Conservation (phyloP, 2,797 vertebrate genomes). For the Rhabdophis nuchalis region DNA sequence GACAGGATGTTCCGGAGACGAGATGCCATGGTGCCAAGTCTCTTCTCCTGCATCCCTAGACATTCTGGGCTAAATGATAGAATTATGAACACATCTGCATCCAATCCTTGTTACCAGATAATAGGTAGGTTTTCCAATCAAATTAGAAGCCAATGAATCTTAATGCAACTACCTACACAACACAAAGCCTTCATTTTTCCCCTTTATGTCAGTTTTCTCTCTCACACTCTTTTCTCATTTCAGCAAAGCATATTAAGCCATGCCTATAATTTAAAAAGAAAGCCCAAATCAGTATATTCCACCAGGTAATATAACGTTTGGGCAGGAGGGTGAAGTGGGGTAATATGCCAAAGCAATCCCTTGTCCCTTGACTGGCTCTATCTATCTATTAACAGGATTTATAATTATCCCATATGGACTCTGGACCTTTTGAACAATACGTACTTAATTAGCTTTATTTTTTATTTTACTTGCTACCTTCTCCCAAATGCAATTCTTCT, state of each 20-base stretch:
- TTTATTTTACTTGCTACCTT: not conserved
- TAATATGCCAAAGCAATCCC: not conserved
- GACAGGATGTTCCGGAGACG: not conserved
- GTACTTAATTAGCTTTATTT: not conserved
- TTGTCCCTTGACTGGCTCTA: not conserved
- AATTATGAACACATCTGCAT: not conserved
- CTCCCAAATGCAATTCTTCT: constrained; percentile 47
- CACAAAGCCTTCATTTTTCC: not conserved
- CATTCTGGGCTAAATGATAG: not conserved
- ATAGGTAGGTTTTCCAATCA: not conserved
- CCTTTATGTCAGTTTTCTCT: not conserved
- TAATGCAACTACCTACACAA: not conserved
- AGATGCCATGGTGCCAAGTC: not conserved
- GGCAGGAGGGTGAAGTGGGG: not conserved
- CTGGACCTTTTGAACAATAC: not conserved
- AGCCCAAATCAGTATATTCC: not conserved
- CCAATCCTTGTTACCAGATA: not conserved
- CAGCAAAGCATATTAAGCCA: not conserved
- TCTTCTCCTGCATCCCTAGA: not conserved
- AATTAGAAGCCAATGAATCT: not conserved
- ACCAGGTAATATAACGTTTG: not conserved
- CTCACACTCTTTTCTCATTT: not conserved
- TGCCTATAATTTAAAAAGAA: not conserved
- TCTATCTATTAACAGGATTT: not conserved
- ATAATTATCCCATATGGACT: not conserved